Conservation (phyloP, 2,888 invertebrate genomes). For the Dimorphilus gyrociliatus region DNA sequence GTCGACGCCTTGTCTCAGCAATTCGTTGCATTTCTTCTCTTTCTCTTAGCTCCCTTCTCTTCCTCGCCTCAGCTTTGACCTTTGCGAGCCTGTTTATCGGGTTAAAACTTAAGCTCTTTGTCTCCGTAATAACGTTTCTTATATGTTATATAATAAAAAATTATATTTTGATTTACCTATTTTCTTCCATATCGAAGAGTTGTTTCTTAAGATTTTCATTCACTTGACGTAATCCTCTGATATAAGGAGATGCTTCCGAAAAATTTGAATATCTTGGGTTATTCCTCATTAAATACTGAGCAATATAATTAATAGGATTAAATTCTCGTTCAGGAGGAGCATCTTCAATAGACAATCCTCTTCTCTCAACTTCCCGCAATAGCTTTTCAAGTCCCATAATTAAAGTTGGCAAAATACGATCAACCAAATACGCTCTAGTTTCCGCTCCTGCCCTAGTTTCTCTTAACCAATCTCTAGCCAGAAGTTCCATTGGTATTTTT, state of each 20-base stretch:
- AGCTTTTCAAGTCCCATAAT: constrained; percentile 37
- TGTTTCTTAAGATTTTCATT: constrained; percentile 25
- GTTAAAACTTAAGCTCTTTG: no score
- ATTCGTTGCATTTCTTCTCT: constrained; percentile 13
- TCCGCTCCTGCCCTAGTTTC: constrained; percentile 27
- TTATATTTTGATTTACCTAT: constrained; percentile 21
- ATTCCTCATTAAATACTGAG: constrained; percentile 36
- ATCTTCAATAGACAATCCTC: constrained; percentile 21
- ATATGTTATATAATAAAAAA: not conserved
- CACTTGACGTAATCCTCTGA: constrained; percentile 28
- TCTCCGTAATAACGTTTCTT: no score
- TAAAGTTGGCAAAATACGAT: constrained; percentile 33
- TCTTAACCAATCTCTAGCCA: constrained; percentile 32
- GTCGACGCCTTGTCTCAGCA: constrained; percentile 19
- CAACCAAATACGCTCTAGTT: constrained; percentile 29
- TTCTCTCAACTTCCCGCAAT: constrained; percentile 28
- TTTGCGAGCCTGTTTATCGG: constrained; percentile 20
- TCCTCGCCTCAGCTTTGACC: constrained; percentile 30
- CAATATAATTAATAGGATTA: constrained; percentile 36
- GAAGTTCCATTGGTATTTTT: constrained; percentile 31
- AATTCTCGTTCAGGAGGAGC: constrained; percentile 23
- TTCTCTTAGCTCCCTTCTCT: constrained; percentile 28
- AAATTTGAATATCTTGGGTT: constrained; percentile 36
- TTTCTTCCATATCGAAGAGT: constrained; percentile 32
- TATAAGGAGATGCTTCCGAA: constrained; percentile 36